These are phyloP conservation scores for Novumbra hubbsi DNA, from an alignment of 2,797 vertebrate genomes.

Conservation along the genomic window DNA sequence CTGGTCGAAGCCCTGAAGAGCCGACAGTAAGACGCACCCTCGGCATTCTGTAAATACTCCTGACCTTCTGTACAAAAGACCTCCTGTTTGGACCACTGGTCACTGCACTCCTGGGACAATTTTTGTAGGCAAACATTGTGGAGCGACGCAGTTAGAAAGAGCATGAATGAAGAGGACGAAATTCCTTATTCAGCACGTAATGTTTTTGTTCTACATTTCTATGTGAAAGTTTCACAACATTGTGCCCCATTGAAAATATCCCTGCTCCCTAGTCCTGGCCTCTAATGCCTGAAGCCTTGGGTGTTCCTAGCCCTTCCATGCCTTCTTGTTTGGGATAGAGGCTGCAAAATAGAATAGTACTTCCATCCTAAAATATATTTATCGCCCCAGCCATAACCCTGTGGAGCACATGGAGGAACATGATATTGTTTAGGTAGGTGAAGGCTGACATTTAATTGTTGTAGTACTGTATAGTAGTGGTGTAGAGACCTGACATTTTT, in stretches of 20 bases:
- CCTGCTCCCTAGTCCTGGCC: conserved; percentile 16
- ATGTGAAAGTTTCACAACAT: neutral
- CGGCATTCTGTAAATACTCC: conserved; percentile 66
- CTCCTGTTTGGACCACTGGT: conserved; percentile 57
- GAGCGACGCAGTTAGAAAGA: neutral
- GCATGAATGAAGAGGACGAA: neutral
- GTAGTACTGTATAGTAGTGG: neutral
- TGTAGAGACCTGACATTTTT: neutral
- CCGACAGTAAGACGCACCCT: conserved; percentile 80
- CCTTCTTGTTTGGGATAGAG: conserved; percentile 47
- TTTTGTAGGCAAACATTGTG: neutral
- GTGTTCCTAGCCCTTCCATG: conserved; percentile 26
- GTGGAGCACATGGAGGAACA: neutral
- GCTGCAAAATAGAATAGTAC: conserved; percentile 50
- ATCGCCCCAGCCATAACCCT: neutral
- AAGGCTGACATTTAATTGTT: neutral
- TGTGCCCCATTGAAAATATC: neutral
- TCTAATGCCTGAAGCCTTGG: conserved; percentile 48
- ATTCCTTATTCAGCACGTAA: neutral
- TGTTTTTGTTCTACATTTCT: conserved; percentile 1
- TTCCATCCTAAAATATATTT: conserved; percentile 21
- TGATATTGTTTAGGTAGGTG: neutral
- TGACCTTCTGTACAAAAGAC: conserved; percentile 53
- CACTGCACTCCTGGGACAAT: conserved; percentile 52
- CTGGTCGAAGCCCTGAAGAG: conserved; percentile 94